phyloP scores from a whole-genome alignment of 2,888 invertebrate genomes.

The Baronia brevicornis region DNA sequence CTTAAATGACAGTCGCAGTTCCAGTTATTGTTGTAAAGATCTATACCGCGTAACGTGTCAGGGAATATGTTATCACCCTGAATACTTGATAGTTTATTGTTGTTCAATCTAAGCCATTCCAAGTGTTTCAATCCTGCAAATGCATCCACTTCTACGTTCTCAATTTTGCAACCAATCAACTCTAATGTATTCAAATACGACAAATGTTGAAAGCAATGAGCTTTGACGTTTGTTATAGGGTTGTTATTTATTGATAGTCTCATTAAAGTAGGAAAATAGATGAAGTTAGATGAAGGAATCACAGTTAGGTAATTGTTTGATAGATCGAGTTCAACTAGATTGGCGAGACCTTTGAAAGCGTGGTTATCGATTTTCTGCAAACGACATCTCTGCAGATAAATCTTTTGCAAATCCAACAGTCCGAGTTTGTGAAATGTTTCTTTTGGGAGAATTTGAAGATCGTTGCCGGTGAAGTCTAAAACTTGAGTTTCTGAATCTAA shows the following conservation, averaged over 20 bases:
- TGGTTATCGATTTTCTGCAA: slow-evolving; percentile 85
- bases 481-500: slow-evolving; percentile 92
- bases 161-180: slow-evolving; percentile 86
- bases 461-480: slow-evolving; percentile 88
- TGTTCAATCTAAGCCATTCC: slow-evolving; percentile 89
- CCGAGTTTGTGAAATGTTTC: slow-evolving; percentile 87
- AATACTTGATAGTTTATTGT: slow-evolving; percentile 85
- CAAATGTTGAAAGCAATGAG: slow-evolving; percentile 83
- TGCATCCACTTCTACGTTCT: slow-evolving; percentile 84
- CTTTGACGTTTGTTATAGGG: slow-evolving; percentile 83
- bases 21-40: slow-evolving; percentile 92
- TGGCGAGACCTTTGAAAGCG: slow-evolving; percentile 89
- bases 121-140: slow-evolving; percentile 87
- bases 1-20: slow-evolving; percentile 89
- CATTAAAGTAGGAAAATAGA: slow-evolving; percentile 87
- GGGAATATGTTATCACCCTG: slow-evolving; percentile 83
- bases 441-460: slow-evolving; percentile 84
- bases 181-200: slow-evolving; percentile 87
- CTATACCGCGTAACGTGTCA: slow-evolving; percentile 85
- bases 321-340: slow-evolving; percentile 91
- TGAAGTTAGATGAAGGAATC: slow-evolving; percentile 86
- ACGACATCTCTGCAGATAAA: slow-evolving; percentile 86
- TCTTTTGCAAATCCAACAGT: slow-evolving; percentile 89
- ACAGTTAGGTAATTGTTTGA: slow-evolving; percentile 86
- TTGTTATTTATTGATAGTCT: slow-evolving; percentile 87